These are phyloP conservation scores for Ceyx cyanopectus DNA, from an alignment of 2,113 vertebrate species.

Conservation along the genomic window DNA sequence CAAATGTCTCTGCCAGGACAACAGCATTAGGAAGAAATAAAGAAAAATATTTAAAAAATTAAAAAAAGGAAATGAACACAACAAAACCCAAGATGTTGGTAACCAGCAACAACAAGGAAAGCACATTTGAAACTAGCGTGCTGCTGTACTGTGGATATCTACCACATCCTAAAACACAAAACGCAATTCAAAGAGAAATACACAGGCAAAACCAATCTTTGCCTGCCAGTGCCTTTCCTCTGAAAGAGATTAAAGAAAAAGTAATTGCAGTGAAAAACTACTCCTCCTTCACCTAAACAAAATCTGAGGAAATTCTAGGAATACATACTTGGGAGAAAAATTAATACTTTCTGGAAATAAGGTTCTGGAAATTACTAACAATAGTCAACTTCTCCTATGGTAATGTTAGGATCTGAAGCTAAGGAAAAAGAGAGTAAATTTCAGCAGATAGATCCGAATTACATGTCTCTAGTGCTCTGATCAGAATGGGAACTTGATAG, in stretches of 20 bases:
- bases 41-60: neutral
- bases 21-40: neutral
- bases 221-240: neutral
- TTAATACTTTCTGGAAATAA: neutral
- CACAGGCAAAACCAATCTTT: constrained; percentile 40
- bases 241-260: constrained; percentile 23
- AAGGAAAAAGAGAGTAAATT: neutral
- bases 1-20: neutral
- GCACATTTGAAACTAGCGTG: constrained; percentile 27
- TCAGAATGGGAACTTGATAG: neutral
- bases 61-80: neutral
- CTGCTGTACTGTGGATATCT: constrained; percentile 9
- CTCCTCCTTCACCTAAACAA: neutral
- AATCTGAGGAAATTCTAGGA: neutral
- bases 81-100: neutral
- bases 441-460: neutral
- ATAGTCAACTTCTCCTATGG: neutral
- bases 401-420: neutral
- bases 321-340: neutral
- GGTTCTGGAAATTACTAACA: constrained; percentile 12
- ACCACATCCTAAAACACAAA: constrained; percentile 50
- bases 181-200: constrained; percentile 23
- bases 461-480: neutral
- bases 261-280: neutral
- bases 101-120: constrained; percentile 37